Base-by-base conservation (phyloP, 2,797 vertebrate genomes). In the Coregonus sp. region DNA sequence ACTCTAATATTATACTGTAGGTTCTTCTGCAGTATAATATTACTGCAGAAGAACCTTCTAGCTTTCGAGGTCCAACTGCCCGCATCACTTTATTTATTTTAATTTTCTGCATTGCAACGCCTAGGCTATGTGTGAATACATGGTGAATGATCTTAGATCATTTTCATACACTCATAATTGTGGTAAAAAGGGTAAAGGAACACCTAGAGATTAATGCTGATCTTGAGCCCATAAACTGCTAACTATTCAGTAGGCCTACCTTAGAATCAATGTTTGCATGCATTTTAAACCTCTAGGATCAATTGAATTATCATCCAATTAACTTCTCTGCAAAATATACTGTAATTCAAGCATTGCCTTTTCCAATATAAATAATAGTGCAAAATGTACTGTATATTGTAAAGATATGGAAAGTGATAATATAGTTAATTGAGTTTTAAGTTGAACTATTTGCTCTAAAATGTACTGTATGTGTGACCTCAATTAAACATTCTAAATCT, bases 311-410 rank as follows among this genome's bases (percentile, higher is more conserved):
- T 25, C 25, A 25, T 25, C 14, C 4, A 47, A 40, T 35, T 40
- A 37, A 18, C 20, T 72, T 16, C 67, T 15, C 77, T 67, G 15
- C 76, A 12, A 56, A 71, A 50, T 71, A 51, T 20, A 25, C 70
- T 16, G 75, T 59, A 16, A 63, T 76, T 77, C 20, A 33, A 61
- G 1, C 40, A 78, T 73, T 40, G 33, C 20, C 73, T 75, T 74
- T 50, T 78, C 50, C 16, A 47, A 54, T 80, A 94, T 95, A 95
- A 95, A 95, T 95, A 95, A 94, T 94, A 93, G 93, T 95, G 95
- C 94, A 94, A 94, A 95, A 94, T 95, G 93, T 95, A 95, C 94
- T 95, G 94, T 95, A 95, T 95, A 95, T 96, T 96, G 95, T 95
- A 94, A 95, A 95, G 86, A 94, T 91, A 94, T 94, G 90, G 93